A percentile compares a stretch with the other conserved stretches of the same genome.
Conservation (phyloP, 2,113 vertebrate genomes). For the Calonectris borealis region DNA sequence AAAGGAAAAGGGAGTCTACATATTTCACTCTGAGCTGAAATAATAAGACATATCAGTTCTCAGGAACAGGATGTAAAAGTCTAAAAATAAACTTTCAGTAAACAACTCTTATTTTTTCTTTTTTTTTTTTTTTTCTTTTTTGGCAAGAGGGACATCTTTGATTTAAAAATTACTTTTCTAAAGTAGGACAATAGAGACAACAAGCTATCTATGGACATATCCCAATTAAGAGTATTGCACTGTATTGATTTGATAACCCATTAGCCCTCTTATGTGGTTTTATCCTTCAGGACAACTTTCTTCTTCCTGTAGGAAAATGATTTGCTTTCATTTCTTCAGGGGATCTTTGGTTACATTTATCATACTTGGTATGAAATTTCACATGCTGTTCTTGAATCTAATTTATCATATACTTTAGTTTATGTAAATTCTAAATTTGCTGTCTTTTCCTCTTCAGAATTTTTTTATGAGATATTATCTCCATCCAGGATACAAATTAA, state of each 20-base stretch:
- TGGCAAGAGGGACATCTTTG: no score
- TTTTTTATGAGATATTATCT: background rate
- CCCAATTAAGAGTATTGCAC: background rate
- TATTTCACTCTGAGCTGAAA: background rate
- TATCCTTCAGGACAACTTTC: background rate
- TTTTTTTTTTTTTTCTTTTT: no score
- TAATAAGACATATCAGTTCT: background rate
- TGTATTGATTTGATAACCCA: background rate
- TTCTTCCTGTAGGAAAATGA: background rate
- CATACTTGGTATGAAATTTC: background rate
- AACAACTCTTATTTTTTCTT: background rate
- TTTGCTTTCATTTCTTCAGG: background rate
- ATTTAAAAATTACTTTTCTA: background rate
- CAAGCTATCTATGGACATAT: background rate
- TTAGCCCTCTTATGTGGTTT: background rate
- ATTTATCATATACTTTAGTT: background rate
- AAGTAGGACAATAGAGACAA: background rate
- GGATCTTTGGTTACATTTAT: background rate
- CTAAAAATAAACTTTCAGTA: background rate
- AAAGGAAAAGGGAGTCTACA: background rate
- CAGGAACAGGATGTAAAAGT: background rate
- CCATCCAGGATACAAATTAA: background rate
- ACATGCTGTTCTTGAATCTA: background rate
- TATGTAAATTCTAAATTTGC: background rate
- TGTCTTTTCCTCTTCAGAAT: background rate